Conservation (phyloP, 2,113 vertebrate species). For the Notothenia rossii region DNA sequence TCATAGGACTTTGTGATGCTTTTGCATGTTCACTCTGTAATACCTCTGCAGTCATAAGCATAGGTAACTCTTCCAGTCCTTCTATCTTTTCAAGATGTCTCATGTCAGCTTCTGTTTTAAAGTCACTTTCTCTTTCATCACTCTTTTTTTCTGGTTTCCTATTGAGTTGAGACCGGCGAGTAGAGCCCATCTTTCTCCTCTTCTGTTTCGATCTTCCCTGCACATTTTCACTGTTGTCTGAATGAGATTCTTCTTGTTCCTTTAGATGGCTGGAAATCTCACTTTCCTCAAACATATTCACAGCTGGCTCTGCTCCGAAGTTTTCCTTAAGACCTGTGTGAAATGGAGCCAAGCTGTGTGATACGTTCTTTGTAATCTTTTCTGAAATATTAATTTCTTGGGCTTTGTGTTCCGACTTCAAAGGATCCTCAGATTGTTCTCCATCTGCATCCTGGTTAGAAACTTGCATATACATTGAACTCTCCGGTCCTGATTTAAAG, state of each 20-base stretch:
- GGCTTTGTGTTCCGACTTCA: not conserved
- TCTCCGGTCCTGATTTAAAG: not conserved
- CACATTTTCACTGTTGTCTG: conserved; percentile 11
- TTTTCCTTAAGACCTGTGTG: conserved; percentile 9
- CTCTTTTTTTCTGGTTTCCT: conserved; percentile 28
- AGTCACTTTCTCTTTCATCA: not conserved
- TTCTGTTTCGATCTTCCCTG: conserved; percentile 43
- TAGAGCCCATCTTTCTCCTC: conserved; percentile 74
- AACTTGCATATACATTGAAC: not conserved
- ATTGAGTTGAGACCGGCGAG: conserved; percentile 40
- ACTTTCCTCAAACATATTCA: conserved; percentile 10
- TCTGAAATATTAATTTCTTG: conserved; percentile 6
- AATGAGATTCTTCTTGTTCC: not conserved
- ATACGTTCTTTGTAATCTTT: not conserved
- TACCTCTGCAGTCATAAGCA: conserved; percentile 3
- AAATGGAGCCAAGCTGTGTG: not conserved
- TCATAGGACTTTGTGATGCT: not conserved
- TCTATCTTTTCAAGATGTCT: conserved; percentile 2
- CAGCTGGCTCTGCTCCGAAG: not conserved
- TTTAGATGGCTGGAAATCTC: not conserved
- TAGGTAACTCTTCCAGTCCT: conserved; percentile 9
- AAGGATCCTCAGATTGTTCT: not conserved
- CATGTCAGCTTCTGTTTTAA: not conserved
- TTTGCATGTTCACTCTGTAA: conserved; percentile 14
- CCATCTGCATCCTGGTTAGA: conserved; percentile 11